Base-by-base conservation (phyloP, 2,888 invertebrate genomes). In the Napeogenes sylphis region DNA sequence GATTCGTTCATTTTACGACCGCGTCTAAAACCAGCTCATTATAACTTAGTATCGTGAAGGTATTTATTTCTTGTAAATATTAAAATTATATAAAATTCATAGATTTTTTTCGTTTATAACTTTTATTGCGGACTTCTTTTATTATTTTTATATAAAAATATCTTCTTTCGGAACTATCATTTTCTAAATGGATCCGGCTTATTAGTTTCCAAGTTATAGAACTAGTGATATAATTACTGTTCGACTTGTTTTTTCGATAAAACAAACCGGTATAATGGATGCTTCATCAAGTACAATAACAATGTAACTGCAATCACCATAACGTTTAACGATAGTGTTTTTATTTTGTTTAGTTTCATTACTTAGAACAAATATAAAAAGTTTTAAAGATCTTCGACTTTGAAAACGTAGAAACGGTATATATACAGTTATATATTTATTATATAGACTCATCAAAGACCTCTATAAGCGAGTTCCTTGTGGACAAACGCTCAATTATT, bases 1-100 rank as follows among this genome's bases (percentile, higher is more conserved):
- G 82, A 84, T 82, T 77, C 81, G 84, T 82, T 77, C 81, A 65
- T 71, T 88, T 87, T 86, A 87, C 82, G 85, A 81, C 73, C 75
- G 69, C 55, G 58, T 61, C 64, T 67, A 69, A 69, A 69, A 59
- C 61, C 58, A 64, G 47, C 66, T 51, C 62, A 45, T 64, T 56
- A 55, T 64, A 60, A 60, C 64, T 60, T 62, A 62, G 60, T 51
- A 64, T 62, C 58, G 59, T 21, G 21, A 56, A 63, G 51, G 62
- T 46, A 64, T 63, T 63, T 62, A 59, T 63, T 56, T 47, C 6
- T 21, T 21, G 21, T 21, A 14, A 14, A 14, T 4, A 47, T 47
- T 47, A 47, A 47, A 47, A 47, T 47, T 47, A 21, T 47, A 47
- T 47, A 3, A 47, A 1, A 47, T 38, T 38, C 2, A 38, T 38